Conservation (phyloP, 2,797 vertebrate species). For the Gobio occitaniae region DNA sequence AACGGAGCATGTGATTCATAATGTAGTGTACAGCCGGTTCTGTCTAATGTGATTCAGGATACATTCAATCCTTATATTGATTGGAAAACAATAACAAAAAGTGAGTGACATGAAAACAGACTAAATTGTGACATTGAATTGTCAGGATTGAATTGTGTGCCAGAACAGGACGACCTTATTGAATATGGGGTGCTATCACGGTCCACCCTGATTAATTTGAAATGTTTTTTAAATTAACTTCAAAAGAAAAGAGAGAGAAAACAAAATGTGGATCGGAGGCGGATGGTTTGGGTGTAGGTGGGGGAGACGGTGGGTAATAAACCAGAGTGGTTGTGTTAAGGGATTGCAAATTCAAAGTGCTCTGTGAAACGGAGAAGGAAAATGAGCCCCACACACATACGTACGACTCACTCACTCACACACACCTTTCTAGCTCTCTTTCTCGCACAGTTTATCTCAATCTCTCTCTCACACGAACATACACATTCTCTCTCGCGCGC, state of each 20-base stretch:
- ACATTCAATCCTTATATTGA: constrained; percentile 43
- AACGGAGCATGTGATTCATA: constrained; percentile 47
- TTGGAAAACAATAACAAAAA: constrained; percentile 26
- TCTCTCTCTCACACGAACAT: constrained; percentile 36
- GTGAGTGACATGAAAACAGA: constrained; percentile 3
- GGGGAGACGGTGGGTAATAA: constrained; percentile 56
- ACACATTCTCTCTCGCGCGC: constrained; percentile 40
- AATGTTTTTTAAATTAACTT: not conserved
- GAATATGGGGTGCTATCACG: not conserved
- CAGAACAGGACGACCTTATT: not conserved
- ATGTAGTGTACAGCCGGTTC: constrained; percentile 38
- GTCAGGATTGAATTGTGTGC: not conserved
- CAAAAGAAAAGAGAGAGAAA: not conserved
- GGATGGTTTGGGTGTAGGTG: constrained; percentile 39
- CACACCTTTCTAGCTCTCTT: constrained; percentile 15
- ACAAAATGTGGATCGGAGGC: constrained; percentile 29
- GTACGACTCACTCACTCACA: constrained; percentile 30
- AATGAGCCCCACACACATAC: constrained; percentile 55
- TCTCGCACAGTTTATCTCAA: constrained; percentile 34
- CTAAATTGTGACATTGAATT: not conserved
- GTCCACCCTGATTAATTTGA: constrained; percentile 33
- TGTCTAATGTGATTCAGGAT: constrained; percentile 35
- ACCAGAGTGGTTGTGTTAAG: constrained; percentile 66
- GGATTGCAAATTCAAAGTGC: constrained; percentile 72
- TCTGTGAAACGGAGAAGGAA: constrained; percentile 71